Conservation (phyloP, 1,140 invertebrate genomes). For the Halotydeus destructor region DNA sequence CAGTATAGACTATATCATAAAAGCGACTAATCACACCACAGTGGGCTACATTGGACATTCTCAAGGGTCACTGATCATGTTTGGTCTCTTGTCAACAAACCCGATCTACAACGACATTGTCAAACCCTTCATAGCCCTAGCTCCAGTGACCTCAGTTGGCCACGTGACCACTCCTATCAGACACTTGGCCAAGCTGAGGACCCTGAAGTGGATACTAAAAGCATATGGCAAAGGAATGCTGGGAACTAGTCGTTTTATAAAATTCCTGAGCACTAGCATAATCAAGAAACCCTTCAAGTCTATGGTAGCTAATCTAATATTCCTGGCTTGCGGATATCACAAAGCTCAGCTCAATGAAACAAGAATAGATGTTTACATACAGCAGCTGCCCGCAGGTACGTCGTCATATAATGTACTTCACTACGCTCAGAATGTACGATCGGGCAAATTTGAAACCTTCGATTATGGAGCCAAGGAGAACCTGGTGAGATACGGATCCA, state of each 20-base stretch:
- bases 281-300: not conserved
- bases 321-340: not conserved
- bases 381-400: not conserved
- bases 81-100: slow-evolving; percentile 35
- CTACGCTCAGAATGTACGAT: not conserved
- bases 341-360: not conserved
- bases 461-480: slow-evolving; percentile 9
- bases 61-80: slow-evolving; percentile 38
- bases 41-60: slow-evolving; percentile 43
- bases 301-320: not conserved
- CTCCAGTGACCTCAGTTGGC: slow-evolving; percentile 46
- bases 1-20: slow-evolving; percentile 27
- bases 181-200: too few relatives aligned
- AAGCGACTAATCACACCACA: slow-evolving; percentile 27
- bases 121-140: slow-evolving; percentile 35
- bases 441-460: not conserved
- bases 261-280: too few relatives aligned
- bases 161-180: slow-evolving; percentile 41
- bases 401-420: not conserved
- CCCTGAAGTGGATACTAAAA: too few relatives aligned
- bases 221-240: too few relatives aligned
- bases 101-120: slow-evolving; percentile 40
- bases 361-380: not conserved
- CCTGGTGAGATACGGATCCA: not conserved
- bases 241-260: too few relatives aligned